Percentiles rank a stretch among this genome's conserved stretches.
Conservation (phyloP, 2,888 invertebrate species). For the Ypsolopha sequella region DNA sequence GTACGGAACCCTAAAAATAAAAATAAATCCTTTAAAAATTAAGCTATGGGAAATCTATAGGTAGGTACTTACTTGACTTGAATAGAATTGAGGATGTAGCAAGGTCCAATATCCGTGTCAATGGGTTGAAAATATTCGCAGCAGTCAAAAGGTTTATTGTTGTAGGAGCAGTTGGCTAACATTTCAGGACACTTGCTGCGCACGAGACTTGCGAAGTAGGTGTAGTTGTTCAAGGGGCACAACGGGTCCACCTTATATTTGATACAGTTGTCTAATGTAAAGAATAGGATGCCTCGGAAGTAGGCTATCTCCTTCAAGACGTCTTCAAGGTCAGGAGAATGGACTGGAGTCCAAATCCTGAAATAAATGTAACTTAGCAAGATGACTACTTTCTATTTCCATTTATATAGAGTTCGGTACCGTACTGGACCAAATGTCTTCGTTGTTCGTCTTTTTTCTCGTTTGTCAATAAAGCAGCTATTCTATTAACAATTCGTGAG, state of each 20-base stretch:
- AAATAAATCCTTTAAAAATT: no score
- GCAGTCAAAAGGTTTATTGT: slow-evolving; percentile 65
- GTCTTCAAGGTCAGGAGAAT: slow-evolving; percentile 78
- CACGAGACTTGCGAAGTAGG: slow-evolving; percentile 70
- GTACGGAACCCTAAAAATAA: no score
- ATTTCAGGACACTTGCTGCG: slow-evolving; percentile 59
- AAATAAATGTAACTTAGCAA: slow-evolving; percentile 6
- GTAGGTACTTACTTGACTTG: slow-evolving; percentile 61
- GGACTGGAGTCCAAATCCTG: slow-evolving; percentile 75
- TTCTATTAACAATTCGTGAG: no score
- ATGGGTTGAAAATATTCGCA: slow-evolving; percentile 73
- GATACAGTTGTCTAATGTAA: slow-evolving; percentile 73
- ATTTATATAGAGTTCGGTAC: no score
- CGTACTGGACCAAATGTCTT: no score
- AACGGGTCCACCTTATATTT: slow-evolving; percentile 47
- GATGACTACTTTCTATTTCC: no score
- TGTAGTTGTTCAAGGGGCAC: slow-evolving; percentile 73
- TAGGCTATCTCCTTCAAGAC: slow-evolving; percentile 77
- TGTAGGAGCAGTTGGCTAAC: slow-evolving; percentile 66
- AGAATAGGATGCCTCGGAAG: slow-evolving; percentile 76
- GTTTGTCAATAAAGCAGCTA: no score
- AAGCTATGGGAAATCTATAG: no score
- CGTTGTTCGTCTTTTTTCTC: no score
- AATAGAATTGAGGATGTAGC: slow-evolving; percentile 72
- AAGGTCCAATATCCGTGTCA: slow-evolving; percentile 71